Percentiles rank a stretch among this genome's conserved stretches.
These are phyloP conservation scores for Phylloscopus trochilus DNA, from an alignment of 2,113 vertebrate genomes.

Conservation along the genomic window DNA sequence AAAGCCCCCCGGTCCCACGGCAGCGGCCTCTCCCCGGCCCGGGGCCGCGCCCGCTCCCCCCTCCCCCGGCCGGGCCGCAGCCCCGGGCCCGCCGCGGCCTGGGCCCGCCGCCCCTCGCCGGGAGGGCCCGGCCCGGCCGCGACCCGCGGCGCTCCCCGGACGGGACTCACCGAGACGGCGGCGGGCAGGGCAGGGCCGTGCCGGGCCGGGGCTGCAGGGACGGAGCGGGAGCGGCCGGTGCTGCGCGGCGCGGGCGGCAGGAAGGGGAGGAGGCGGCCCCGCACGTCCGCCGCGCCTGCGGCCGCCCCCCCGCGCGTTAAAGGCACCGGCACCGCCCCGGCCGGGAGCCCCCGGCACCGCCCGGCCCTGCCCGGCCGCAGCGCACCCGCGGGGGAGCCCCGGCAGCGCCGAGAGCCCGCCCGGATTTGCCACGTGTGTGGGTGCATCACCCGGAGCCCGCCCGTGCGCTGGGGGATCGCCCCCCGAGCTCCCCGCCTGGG, in stretches of 20 bases:
- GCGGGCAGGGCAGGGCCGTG: too few species aligned
- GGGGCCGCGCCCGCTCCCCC: neutral
- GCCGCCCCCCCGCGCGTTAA: neutral
- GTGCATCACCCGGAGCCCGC: neutral
- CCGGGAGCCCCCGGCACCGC: neutral
- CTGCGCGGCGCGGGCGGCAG: too few species aligned
- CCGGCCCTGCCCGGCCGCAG: neutral
- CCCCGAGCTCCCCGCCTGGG: neutral
- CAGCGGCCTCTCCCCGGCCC: neutral
- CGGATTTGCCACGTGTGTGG: neutral
- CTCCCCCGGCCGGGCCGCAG: neutral
- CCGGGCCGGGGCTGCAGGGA: too few species aligned
- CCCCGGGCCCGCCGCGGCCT: too few species aligned
- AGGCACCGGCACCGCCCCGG: neutral
- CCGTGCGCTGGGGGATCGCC: neutral
- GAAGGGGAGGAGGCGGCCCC: neutral
- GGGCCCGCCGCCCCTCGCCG: too few species aligned
- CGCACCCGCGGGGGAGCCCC: neutral
- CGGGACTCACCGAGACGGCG: too few species aligned
- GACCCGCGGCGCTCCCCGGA: too few species aligned
- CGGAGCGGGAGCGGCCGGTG: too few species aligned
- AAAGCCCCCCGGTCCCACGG: neutral
- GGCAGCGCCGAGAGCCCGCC: neutral
- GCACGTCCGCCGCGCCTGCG: neutral
- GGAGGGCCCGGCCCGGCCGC: too few species aligned